Evolutionary conservation across 2,888 invertebrate genomes (phyloP), one percentile per base, ranked within the genome.

Genomic region (Trachelus iudaicus): DNA sequence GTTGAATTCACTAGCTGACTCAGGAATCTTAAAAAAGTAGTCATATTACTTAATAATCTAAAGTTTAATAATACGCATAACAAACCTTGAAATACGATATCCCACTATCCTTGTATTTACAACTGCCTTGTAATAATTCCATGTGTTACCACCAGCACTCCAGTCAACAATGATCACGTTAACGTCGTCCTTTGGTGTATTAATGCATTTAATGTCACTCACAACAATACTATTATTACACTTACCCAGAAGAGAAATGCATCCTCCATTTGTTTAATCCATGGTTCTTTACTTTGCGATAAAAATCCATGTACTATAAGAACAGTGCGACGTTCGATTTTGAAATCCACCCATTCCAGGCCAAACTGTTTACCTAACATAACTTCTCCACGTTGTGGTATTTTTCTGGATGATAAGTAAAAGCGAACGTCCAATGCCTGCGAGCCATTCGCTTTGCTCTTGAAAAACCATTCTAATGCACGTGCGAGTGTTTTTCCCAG

Each of bases 101-200:
- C 94, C 94, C 35, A 94, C 94, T 68, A 92, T 90, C 73, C 93
- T 90, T 0, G 94, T 93, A 81, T 94, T 94, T 3, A 94, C 93
- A 0, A 94, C 94, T 0, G 94, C 94, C 79, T 92, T 92, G 91
- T 93, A 93, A 81, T 95, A 95, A 87, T 94, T 94, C 91, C 93
- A 93, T 0, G 93, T 93, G 76, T 93, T 93, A 1, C 94, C 94
- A 12, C 94, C 94, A 1, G 92, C 92, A 73, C 94, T 93, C 95
- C 95, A 95, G 84, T 95, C 95, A 1, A 94, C 94, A 0, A 93
- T 91, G 34, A 95, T 93, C 0, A 95, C 93, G 83, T 95, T 95
- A 1, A 94, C 93, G 82, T 95, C 94, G 0, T 87, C 92, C 95
- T 95, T 30, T 56, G 6, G 56, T 23, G 9, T 56, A 56, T 56